Evolutionary conservation across 2,797 vertebrate genomes (phyloP), one percentile per base, ranked within the genome.

Genomic region (Melanotaenia boesemani): DNA sequence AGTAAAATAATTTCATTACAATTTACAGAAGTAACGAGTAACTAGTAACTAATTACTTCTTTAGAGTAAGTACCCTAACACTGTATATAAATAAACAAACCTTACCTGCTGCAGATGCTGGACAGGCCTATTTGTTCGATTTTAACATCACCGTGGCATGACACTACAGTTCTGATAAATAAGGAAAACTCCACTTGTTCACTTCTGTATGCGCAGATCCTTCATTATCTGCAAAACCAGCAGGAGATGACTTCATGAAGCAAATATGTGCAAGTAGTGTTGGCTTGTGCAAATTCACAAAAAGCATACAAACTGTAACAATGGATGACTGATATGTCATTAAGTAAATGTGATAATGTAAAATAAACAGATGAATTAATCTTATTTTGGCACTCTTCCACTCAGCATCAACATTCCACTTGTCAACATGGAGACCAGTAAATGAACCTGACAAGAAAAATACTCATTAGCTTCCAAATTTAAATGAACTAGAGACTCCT

Each of bases 401-500:
- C 32, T 20, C 32, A 58, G 56, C 56, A 58, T 58, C 36, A 34
- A 52, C 30, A 50, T 50, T 48, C 30, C 28, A 13, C 56, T 69
- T 30, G 67, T 78, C 52, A 75, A 63, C 48, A 54, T 41, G 7
- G 28, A 70, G 39, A 52, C 10, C 41, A n/a, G 32, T 66, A 50
- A 13, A 80, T 74, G 20, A 74, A 50, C n/a, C 22, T 60, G 12
- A 66, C 34, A 50, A 63, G 57, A 75, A 68, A 73, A 63, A 79
- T 52, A 4, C 22, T 22, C 69, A 74, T 81, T 63, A 70, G 69
- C 41, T 69, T 41, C 26, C 37, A 59, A 32, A 82, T 72, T 77
- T 55, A 77, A 77, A 85, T 74, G 1, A 75, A 73, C 61, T 80
- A 22, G 1, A 52, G 73, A 32, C 72, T 67, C 75, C 67, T 54